Base-by-base conservation (phyloP, 2,113 vertebrate genomes). In the Boleophthalmus pectinirostris region DNA sequence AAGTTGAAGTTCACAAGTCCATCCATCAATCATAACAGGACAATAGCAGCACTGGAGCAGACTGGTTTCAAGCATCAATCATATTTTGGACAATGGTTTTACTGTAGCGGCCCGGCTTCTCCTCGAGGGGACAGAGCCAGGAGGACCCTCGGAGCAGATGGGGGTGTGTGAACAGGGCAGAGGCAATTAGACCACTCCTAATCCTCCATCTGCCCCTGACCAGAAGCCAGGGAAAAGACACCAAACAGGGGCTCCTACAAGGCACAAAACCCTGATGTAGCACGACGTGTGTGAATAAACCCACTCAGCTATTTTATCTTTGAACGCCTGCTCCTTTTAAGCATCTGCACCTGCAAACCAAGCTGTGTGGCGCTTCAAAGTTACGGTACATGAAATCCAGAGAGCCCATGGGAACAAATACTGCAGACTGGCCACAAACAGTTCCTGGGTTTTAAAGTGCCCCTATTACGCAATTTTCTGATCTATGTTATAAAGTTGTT, bases 151-250 rank as follows among this genome's bases (percentile, higher is more conserved):
- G 79, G 69, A 77, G 81, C 88, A 91, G 89, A 91, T 88, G 89
- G 85, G 80, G 74, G 66, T 72, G 76, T 83, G 60, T 81, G 74
- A 80, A 82, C 75, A 54, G 74, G 87, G 80, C 85, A 77, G 81
- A 87, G 83, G 84, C 90, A 92, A 92, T 92, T 91, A 92, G 87
- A 73, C 83, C 78, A 83, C 63, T 77, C 81, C 75, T 89, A 89
- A 92, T 91, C 90, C 87, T 91, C 91, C 90, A 91, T 92, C 91
- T 91, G 89, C 78, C 88, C 90, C 79, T 66, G 77, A 81, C 57
- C 74, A 58, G 56, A 68, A 47, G 25, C 51, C 77, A 75, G 85
- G 84, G 70, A 75, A 75, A 73, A 87, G 75, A 67, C 25, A n/a
- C 74, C 58, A 79, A 83, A 56, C 78, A 53, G 20, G 16, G 68